These are phyloP conservation scores for Meleagris gallopavo DNA, from an alignment of 2,113 vertebrate genomes.

Conservation along the genomic window DNA sequence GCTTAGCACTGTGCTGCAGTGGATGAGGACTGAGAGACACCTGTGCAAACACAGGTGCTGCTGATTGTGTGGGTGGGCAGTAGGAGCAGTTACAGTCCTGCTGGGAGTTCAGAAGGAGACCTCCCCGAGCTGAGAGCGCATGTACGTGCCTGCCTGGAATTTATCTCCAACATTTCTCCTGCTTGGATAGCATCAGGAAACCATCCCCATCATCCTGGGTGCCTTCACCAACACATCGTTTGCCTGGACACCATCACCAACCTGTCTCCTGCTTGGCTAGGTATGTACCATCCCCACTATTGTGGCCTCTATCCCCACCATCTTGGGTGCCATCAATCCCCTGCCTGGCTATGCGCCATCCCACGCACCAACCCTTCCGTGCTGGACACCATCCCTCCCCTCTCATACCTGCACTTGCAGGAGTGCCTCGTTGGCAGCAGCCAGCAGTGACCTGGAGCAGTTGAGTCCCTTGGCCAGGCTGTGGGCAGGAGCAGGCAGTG, in stretches of 20 bases:
- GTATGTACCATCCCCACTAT: neutral
- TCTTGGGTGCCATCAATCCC: too few species aligned
- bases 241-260: too few species aligned
- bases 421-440: neutral
- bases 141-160: neutral
- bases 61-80: fast-evolving
- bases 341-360: too few species aligned
- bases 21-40: neutral
- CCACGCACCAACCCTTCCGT: neutral
- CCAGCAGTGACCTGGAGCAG: neutral
- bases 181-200: neutral
- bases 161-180: neutral
- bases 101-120: neutral
- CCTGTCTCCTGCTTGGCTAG: neutral
- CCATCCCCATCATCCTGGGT: neutral
- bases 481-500: neutral
- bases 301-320: neutral
- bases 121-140: fast-evolving
- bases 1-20: fast-evolving
- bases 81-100: fast-evolving
- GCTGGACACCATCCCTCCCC: fast-evolving
- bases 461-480: fast-evolving
- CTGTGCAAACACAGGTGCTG: neutral
- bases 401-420: neutral
- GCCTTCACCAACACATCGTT: too few species aligned